Evolutionary conservation across 2,113 vertebrate genomes (phyloP).

Genomic region (Phaethon lepturus): DNA sequence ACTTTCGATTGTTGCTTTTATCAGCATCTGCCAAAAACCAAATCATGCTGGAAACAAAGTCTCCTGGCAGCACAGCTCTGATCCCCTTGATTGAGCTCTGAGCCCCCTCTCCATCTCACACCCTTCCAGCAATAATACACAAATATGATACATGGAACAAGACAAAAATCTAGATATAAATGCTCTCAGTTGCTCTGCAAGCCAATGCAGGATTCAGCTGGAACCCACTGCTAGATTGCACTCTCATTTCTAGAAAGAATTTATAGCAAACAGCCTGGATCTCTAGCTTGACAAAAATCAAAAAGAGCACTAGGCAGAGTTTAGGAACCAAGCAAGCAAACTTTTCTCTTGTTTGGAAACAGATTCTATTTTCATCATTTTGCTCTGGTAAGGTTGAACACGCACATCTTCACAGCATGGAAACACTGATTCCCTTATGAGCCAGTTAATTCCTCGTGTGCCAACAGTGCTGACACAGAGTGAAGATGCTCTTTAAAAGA

Average conservation of each 20-base stretch:
- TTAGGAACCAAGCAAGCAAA: background rate
- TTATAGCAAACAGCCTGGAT: background rate
- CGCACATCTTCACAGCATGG: accelerated
- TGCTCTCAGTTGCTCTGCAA: background rate
- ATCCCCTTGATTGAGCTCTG: background rate
- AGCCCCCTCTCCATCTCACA: background rate
- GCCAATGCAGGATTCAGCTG: background rate
- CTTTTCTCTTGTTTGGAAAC: background rate
- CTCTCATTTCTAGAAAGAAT: background rate
- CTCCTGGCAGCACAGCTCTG: background rate
- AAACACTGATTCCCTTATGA: background rate
- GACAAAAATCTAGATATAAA: background rate
- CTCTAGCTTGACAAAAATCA: background rate
- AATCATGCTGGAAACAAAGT: background rate
- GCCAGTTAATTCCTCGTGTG: background rate
- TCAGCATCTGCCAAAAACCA: constrained; percentile 76
- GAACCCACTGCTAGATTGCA: background rate
- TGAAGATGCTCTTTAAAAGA: background rate
- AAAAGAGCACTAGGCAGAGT: background rate
- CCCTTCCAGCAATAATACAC: background rate
- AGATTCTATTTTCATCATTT: background rate
- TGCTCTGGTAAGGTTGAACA: background rate
- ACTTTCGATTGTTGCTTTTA: constrained; percentile 75
- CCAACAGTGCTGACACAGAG: background rate
- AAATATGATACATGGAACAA: accelerated